Base-by-base conservation (phyloP, 92 coral and sea anemone genomes). In the Heliopora coerulea region DNA sequence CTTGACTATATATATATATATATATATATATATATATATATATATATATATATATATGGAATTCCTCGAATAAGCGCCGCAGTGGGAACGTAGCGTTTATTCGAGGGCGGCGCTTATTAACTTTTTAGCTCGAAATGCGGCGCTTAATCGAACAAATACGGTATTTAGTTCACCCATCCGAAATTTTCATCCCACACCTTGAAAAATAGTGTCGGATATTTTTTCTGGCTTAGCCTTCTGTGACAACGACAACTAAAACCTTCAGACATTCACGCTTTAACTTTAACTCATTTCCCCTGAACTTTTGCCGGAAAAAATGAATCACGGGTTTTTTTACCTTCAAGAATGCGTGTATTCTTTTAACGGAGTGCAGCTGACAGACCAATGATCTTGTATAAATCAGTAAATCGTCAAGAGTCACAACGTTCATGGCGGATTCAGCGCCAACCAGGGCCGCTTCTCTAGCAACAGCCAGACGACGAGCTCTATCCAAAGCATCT, bases 361-460 rank as follows among this genome's bases (percentile, higher is more conserved):
- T 95, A 26, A 95, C 99, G 28, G 99, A 95, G 66, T 95, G 99
- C 83, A 95, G 72, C 75, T 88, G 84, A 69, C 99, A 95, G 32
- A 91, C 88, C 39, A 91, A 64, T 88, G 97, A 95, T 5, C 99
- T 85, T 6, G 97, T 91, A 83, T 85, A 95, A 24, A 95, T 88
- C 68, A 95, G 62, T 33, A 95, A 79, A 72, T 95, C 99, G 17
- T 90, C 99, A 30, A 95, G 68, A 0, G 89, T 95, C 4, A 95
- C 99, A 1, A 85, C 86, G 56, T 89, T 90, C 96, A 95, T 95
- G 29, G 99, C 99, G 5, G 95, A 83, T 14, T 80, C 97, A 57
- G 86, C 79, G 18, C 90, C 96, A 29, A 96, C 91, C n/a, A 95
- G 72, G 8, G 96, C 81, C 12, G 97, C 95, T 75, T 95, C 99